Base-by-base conservation (phyloP, 2,113 vertebrate genomes). In the Probosciger aterrimus region DNA sequence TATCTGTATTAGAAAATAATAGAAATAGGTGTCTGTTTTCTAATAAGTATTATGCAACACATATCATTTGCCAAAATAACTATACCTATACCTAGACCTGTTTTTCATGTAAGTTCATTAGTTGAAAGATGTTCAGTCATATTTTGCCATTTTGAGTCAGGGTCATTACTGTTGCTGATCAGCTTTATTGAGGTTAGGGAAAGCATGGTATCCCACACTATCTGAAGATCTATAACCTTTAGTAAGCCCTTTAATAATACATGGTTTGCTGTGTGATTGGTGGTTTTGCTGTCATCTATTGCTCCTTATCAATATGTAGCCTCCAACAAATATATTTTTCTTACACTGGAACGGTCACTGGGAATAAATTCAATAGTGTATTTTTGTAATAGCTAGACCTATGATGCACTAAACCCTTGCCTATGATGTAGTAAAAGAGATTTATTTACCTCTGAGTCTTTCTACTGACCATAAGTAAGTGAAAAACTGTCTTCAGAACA, bases 331-430 rank as follows among this genome's bases (percentile, higher is more conserved):
- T 77, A 44, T 28, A 43, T 90, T 88, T 85, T 86, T 74, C 86
- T 92, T 69, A 37, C 31, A 53, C 37, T 47, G 22, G 12, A 46
- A 62, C 39, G 39, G 49, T 63, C 39, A 88, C 28, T 70, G 43
- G 47, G 67, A 88, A 65, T 70, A 84, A 90, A 50, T 81, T 91
- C 59, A 77, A 78, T 7, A 68, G 33, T 18, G 20, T 90, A 50
- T 94, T 70, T 87, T 93, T 92, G 44, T 41, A 88, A 74, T 74
- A 65, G 46, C 35, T 63, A 82, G 75, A 88, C 30, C 35, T 91
- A n/a, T 82, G 82, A 90, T 79, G 28, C 65, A 85, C 75, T 90
- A 77, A 88, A 95, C 25, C 30, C 12, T 19, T 78, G 23, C 24
- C 23, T 85, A 53, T 82, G 63, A 76, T 76, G 35, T 65, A 76